These are phyloP conservation scores for Corbicula japonica DNA, from an alignment of 2,888 invertebrate species.

Conservation along the genomic window DNA sequence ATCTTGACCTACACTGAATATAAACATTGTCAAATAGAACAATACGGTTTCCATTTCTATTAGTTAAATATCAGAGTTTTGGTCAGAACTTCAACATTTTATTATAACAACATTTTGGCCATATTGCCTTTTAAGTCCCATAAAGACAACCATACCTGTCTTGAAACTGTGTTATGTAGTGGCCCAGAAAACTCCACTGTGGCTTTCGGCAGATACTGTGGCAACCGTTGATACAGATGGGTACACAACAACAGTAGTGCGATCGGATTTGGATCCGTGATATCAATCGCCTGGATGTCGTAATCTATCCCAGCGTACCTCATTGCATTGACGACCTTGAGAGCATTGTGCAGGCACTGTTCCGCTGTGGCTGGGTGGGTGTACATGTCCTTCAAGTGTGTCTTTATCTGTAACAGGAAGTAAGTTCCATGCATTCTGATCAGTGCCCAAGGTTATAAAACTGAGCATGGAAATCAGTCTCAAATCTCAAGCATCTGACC, in stretches of 20 bases:
- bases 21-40: no score
- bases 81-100: no score
- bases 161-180: constrained; percentile 81
- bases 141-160: constrained; percentile 85
- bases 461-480: no score
- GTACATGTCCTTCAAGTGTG: constrained; percentile 85
- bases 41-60: no score
- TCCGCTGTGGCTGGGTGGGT: constrained; percentile 85
- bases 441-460: no score
- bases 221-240: constrained; percentile 84
- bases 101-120: no score
- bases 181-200: constrained; percentile 84
- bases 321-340: constrained; percentile 85
- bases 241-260: constrained; percentile 83
- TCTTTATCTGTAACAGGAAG: constrained; percentile 77
- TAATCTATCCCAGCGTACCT: constrained; percentile 85
- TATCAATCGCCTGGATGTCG: constrained; percentile 86
- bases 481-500: no score
- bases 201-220: constrained; percentile 84
- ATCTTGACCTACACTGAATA: no score
- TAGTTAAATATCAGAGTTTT: no score
- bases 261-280: constrained; percentile 86
- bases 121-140: no score
- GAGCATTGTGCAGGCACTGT: constrained; percentile 85
- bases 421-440: no score